Percentiles rank a stretch among this genome's conserved stretches.
These are phyloP conservation scores for Melinopterus prodromus DNA, from an alignment of 2,888 invertebrate genomes.

Conservation along the genomic window DNA sequence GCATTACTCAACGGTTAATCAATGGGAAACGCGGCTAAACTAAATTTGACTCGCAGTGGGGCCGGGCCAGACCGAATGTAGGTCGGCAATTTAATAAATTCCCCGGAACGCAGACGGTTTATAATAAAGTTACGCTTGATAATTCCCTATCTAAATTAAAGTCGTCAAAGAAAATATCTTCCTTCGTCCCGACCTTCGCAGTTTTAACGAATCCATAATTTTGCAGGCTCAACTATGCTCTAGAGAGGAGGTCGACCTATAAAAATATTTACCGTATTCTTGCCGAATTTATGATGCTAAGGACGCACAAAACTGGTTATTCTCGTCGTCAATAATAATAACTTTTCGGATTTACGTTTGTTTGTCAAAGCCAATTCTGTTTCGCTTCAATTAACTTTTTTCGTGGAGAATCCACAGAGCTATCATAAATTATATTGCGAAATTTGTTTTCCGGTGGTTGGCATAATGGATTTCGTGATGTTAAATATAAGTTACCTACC, in stretches of 20 bases:
- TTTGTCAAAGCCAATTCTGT: neutral
- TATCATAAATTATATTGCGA: neutral
- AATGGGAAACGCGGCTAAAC: constrained; percentile 8
- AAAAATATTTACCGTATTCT: neutral
- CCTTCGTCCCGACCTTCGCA: neutral
- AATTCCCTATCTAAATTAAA: neutral
- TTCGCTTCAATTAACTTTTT: neutral
- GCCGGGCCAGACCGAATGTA: neutral
- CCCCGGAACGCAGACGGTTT: neutral
- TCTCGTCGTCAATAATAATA: no score
- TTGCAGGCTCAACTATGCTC: neutral
- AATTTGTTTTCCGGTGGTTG: neutral
- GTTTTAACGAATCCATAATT: neutral
- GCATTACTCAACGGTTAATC: constrained; percentile 26
- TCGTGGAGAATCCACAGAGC: neutral
- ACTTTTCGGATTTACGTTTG: neutral
- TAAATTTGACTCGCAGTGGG: constrained; percentile 7
- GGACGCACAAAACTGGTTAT: no score
- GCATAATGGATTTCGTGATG: neutral
- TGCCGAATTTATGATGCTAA: no score
- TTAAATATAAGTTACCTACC: neutral
- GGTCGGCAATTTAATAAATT: neutral
- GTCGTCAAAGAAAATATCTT: neutral
- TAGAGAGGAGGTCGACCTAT: neutral
- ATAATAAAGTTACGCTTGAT: neutral